Evolutionary conservation across 1,140 invertebrate species (phyloP), one percentile per base, ranked within the genome.

Genomic region (Ips nitidus): DNA sequence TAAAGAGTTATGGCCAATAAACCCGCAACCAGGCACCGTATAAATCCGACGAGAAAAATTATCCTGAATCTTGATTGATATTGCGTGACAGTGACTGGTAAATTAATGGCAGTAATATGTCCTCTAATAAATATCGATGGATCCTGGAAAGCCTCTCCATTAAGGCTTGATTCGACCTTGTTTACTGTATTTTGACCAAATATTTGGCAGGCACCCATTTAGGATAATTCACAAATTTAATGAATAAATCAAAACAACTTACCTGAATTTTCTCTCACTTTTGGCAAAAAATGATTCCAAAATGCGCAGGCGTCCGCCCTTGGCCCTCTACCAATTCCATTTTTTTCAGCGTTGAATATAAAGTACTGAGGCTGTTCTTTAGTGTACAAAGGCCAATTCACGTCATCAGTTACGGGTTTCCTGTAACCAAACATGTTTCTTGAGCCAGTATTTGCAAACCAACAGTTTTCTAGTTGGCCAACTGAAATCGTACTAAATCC

Each of bases 211-310:
- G 22, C 22, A 22, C 22, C 22, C 22, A 22, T 22, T 22, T 22
- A 22, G 22, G 22, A 22, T 22, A 22, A 22, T 22, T 22, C 22
- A 22, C 22, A 22, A 22, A 22, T 22, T 22, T 22, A 22, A 22
- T 22, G 22, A 22, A 22, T 22, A 22, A 22, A 22, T 22, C 22
- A 22, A 22, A 22, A 22, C 22, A 41, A 50, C 60, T 77, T 83
- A 90, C 89, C 88, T 84, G 88, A 84, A 82, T 87, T 84, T 82
- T 88, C 89, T 80, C 87, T 87, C 69, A 94, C 87, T 80, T 90
- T 88, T 55, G 95, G 95, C 77, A 98, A 85, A 81, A 97, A 95
- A 67, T 94, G 88, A 77, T 95, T 95, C 96, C 96, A 98, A 82
- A 98, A 98, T 52, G 94, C 93, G 79, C 96, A 98, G 37, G 93